These are phyloP conservation scores for Arvicanthis niloticus DNA, from an alignment of 2,113 vertebrate genomes.

Conservation along the genomic window DNA sequence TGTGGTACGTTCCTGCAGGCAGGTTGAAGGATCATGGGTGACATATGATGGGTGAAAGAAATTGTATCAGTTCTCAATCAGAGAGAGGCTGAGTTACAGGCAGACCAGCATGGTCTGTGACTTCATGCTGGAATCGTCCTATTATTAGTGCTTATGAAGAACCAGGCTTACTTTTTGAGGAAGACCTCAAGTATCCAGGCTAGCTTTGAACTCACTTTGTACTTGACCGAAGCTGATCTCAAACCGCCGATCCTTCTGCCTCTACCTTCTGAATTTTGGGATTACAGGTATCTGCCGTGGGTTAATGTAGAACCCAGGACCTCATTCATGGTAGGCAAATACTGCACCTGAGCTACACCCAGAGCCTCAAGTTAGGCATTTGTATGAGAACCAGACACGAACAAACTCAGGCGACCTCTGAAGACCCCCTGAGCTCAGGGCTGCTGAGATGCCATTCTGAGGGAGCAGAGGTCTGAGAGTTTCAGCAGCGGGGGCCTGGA, in stretches of 20 bases:
- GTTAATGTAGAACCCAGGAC: background rate
- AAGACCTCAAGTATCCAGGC: background rate
- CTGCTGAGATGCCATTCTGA: background rate
- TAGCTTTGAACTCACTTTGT: background rate
- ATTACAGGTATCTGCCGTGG: background rate
- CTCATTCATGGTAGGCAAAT: background rate
- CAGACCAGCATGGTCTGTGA: constrained; percentile 31
- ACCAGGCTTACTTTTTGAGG: background rate
- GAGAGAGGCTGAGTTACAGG: constrained; percentile 64
- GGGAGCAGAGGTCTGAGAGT: background rate
- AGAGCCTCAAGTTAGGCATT: background rate
- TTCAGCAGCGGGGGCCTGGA: background rate
- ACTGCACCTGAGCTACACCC: background rate
- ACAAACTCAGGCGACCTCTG: background rate
- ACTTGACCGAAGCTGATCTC: background rate
- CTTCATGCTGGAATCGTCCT: background rate
- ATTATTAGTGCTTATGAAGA: background rate
- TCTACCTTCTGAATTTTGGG: background rate
- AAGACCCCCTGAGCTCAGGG: background rate
- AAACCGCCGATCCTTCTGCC: background rate
- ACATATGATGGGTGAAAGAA: constrained; percentile 64
- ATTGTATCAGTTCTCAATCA: constrained; percentile 73
- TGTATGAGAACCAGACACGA: background rate
- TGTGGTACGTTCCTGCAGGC: constrained; percentile 75
- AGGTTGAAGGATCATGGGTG: constrained; percentile 64